Evolutionary conservation across 2,888 invertebrate species (phyloP).

Genomic region (Tridacna gigas): DNA sequence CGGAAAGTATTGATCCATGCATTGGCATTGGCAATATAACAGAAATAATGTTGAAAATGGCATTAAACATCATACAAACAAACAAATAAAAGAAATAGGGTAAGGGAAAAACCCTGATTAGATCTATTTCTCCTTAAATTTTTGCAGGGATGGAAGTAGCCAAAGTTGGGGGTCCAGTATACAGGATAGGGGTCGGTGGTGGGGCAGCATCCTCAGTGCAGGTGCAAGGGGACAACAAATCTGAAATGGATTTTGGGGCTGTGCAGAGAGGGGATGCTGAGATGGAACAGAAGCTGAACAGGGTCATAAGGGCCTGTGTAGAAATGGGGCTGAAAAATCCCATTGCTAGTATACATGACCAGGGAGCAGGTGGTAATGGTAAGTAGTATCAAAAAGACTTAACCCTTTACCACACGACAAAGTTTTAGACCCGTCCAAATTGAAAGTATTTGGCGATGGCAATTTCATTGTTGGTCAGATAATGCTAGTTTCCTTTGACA

Average conservation of each 20-base stretch:
- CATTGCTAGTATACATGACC: constrained; percentile 98
- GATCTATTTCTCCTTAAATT: too few relatives aligned
- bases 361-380: constrained; percentile 97
- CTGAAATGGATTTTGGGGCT: constrained; percentile 96
- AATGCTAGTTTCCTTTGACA: too few relatives aligned
- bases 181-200: constrained; percentile 98
- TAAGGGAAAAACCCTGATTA: too few relatives aligned
- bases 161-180: constrained; percentile 98
- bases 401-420: too few relatives aligned
- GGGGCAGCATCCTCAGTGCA: constrained; percentile 99
- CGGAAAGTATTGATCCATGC: too few relatives aligned
- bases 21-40: not conserved
- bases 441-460: too few relatives aligned
- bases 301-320: constrained; percentile 95
- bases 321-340: constrained; percentile 93
- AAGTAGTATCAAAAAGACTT: not conserved
- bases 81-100: too few relatives aligned
- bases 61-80: not conserved
- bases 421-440: too few relatives aligned
- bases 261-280: constrained; percentile 98
- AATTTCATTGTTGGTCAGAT: too few relatives aligned
- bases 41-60: not conserved
- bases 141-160: constrained; percentile 93
- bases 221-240: constrained; percentile 94
- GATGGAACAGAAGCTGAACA: constrained; percentile 99